phyloP scores from a whole-genome alignment of 2,113 vertebrate species.

The Ceyx cyanopectus region DNA sequence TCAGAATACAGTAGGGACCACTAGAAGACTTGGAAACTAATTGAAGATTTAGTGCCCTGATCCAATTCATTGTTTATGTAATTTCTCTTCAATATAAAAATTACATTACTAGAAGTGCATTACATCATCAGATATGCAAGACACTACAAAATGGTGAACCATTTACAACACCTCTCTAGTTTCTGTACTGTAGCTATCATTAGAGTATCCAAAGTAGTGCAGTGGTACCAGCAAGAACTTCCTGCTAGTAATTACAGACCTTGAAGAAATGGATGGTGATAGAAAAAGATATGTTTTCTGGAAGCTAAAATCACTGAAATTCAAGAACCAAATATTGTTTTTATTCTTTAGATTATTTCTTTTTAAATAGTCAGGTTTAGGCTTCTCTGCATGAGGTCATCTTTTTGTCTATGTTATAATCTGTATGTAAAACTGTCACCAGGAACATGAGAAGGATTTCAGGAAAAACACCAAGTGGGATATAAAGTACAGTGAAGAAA shows the following conservation, averaged over 20 bases:
- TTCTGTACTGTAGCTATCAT: background rate
- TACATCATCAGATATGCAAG: background rate
- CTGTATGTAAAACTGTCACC: background rate
- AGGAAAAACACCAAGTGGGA: background rate
- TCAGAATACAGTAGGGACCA: background rate
- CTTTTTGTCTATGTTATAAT: background rate
- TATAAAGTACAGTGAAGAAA: background rate
- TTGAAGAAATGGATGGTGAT: background rate
- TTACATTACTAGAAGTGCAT: background rate
- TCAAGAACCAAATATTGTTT: background rate
- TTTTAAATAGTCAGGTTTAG: background rate
- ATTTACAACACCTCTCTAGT: background rate
- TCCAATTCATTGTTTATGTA: background rate
- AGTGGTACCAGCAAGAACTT: background rate
- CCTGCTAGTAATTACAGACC: background rate
- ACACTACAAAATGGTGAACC: background rate
- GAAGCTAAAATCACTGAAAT: background rate
- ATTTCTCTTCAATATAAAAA: background rate
- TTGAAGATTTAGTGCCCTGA: background rate
- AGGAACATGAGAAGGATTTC: background rate
- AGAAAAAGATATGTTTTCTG: background rate
- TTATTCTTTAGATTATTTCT: background rate
- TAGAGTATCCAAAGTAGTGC: background rate
- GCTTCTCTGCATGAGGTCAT: background rate
- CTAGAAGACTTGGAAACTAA: background rate